Percentiles rank a stretch among this genome's conserved stretches.
Evolutionary conservation across 2,888 invertebrate genomes (phyloP).

Genomic region (Ophion obscuratus): DNA sequence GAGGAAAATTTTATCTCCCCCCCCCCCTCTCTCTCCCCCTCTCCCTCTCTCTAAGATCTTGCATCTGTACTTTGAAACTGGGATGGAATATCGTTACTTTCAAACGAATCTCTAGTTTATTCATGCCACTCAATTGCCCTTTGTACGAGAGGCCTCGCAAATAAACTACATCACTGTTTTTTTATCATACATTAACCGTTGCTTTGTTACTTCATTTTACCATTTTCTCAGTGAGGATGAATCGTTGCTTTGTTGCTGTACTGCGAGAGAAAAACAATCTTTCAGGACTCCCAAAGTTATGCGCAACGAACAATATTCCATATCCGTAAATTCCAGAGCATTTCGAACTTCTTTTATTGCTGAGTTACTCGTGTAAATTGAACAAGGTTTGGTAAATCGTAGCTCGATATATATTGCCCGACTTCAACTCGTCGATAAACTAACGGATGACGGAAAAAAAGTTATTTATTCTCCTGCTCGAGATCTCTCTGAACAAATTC

Average conservation of each 20-base stretch:
- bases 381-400: no score
- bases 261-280: neutral
- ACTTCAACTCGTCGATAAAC: no score
- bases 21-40: no score
- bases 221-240: neutral
- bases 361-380: no score
- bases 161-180: neutral
- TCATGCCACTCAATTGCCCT: slow-evolving; percentile 33
- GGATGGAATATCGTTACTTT: slow-evolving; percentile 38
- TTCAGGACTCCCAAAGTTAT: neutral
- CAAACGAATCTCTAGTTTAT: slow-evolving; percentile 39
- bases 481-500: no score
- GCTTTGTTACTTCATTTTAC: neutral
- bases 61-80: slow-evolving; percentile 32
- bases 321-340: neutral
- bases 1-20: slow-evolving; percentile 35
- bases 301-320: neutral
- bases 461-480: no score
- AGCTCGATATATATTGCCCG: no score
- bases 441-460: no score
- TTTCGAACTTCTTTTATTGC: no score
- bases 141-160: neutral
- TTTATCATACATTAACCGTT: slow-evolving; percentile 1
- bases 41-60: slow-evolving; percentile 8
- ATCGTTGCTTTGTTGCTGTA: neutral